Evolutionary conservation across 2,888 invertebrate genomes (phyloP), one percentile per base, ranked within the genome.

Genomic region (Oeneis ivallda): DNA sequence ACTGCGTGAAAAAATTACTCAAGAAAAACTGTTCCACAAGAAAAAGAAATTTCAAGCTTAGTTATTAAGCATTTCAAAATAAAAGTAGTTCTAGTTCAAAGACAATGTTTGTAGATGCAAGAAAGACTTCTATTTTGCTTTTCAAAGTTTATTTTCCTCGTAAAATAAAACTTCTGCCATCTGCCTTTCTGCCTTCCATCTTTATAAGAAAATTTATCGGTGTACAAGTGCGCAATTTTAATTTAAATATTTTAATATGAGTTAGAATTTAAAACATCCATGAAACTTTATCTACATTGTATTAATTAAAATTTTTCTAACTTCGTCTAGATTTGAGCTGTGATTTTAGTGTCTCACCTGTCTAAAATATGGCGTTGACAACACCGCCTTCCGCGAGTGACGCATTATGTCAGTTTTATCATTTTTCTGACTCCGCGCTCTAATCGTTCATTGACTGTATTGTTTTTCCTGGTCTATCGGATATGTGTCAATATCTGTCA

Each of bases 401-500:
- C 72, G 68, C 68, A 69, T 77, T 75, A 76, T 75, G 74, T 73
- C 72, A 75, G 72, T 66, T 66, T 70, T 70, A 67, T 70, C 66
- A 60, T 66, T 52, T 59, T 59, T 65, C 56, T 75, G 77, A 80
- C 78, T 79, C 81, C 79, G 62, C 69, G 71, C 70, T 65, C 72
- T 85, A 84, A 86, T 84, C 86, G 87, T 81, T 19, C 87, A 66
- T 72, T 82, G 85, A 83, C 86, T 80, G 75, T 76, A 76, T 78
- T 82, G 76, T 78, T 80, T 79, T 82, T 80, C 76, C 76, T 70
- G 47, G 61, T 59, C 39, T 65, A 54, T 67, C 53, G 57, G 50
- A 43, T 54, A 59, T 63, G 43, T 63, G 61, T 19, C 37, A 47
- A n/a, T n/a, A n/a, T n/a, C n/a, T n/a, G 59, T 17, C 5, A 47